Evolutionary conservation across 2,888 invertebrate genomes (phyloP), one percentile per base, ranked within the genome.

Genomic region (Drosophila neonasuta): DNA sequence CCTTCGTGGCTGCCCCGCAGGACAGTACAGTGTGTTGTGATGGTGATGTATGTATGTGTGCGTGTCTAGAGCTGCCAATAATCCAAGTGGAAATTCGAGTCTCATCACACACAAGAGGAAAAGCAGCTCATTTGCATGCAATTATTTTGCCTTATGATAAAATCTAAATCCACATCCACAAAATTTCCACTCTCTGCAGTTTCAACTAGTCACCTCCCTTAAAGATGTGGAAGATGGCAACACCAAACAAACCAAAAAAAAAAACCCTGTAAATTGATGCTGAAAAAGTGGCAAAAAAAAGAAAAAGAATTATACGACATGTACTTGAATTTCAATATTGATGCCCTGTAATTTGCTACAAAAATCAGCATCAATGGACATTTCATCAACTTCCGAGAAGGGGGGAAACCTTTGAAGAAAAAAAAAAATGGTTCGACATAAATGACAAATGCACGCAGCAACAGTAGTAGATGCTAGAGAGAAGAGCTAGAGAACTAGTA

Each of bases 401-500:
- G 34, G 55, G 42, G 20, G 17, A 44, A 44, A 39, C 10, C 15
- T 36, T 54, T 39, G 24, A 41, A n/a, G 34, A 29, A 20, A 34
- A 39, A 34, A 39, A 36, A 45, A 34, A 39, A 30, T 30, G 15
- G 15, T 30, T 49, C 30, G 60, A 63, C 80, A 76, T 74, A 77
- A 80, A 79, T 80, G 80, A 80, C 82, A 80, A 80, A 80, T 82
- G 80, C 78, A 80, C 68, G 65, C 82, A 62, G 57, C 69, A 68
- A 46, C 30, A 55, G 34, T 9, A 51, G 46, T 39, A 61, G 42
- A 51, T 52, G 17, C 48, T 61, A 20, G 44, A 54, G 20, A 50
- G 41, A 29, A 49, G 48, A 29, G 17, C 32, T 11, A 51, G 15
- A 32, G 51, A 13, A 32, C n/a, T 15, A 55, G 10, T 8, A 13